phyloP scores from a whole-genome alignment of 1,140 invertebrate genomes.

The Goniozus legneri region DNA sequence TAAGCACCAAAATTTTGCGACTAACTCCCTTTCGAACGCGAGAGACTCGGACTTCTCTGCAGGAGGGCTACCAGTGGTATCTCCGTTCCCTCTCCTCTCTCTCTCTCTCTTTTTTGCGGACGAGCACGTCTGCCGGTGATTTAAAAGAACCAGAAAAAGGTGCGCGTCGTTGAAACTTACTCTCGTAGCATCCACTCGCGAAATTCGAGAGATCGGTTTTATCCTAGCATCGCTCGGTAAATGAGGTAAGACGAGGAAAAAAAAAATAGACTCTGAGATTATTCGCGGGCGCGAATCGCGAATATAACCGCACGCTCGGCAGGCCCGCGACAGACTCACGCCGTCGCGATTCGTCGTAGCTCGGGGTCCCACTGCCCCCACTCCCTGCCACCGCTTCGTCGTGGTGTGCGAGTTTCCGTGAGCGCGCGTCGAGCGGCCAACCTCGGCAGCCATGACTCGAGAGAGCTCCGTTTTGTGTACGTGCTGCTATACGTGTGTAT shows the following conservation, averaged over 20 bases:
- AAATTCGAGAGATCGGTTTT: no score
- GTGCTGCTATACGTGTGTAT: no score
- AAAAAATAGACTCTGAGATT: not conserved
- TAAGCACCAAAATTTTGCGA: no score
- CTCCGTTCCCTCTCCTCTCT: not conserved
- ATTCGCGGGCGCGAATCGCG: no score
- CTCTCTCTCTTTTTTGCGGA: not conserved
- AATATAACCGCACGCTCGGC: slow-evolving; percentile 5
- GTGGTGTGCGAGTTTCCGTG: not conserved
- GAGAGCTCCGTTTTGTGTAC: no score
- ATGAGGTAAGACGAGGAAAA: not conserved
- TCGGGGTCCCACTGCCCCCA: not conserved
- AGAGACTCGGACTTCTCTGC: not conserved
- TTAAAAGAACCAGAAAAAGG: no score
- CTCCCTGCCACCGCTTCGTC: slow-evolving; percentile 3
- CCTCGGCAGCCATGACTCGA: not conserved
- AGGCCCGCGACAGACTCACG: slow-evolving; percentile 12
- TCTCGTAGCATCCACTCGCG: no score
- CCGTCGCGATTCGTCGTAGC: not conserved
- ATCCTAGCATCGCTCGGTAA: no score
- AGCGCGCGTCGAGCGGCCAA: not conserved
- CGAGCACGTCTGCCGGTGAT: no score
- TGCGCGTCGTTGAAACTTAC: no score
- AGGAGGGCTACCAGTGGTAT: not conserved
- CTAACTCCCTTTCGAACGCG: not conserved